Conservation (phyloP, 1,140 invertebrate species). For the Listronotus oregonensis region DNA sequence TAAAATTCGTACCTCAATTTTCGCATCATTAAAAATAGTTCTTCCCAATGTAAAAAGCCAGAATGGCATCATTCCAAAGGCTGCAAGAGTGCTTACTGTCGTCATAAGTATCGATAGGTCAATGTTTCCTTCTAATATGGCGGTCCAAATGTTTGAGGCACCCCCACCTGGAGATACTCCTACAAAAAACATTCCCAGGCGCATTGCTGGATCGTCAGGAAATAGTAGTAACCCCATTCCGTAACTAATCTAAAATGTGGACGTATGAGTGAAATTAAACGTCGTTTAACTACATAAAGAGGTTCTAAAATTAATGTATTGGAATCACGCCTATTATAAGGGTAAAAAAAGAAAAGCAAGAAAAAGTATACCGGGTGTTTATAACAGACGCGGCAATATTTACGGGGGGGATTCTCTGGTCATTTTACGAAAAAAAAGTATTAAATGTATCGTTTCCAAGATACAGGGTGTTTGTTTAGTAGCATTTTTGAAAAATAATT, state of each 20-base stretch:
- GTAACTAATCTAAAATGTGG: slow-evolving; percentile 70
- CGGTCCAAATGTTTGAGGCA: slow-evolving; percentile 93
- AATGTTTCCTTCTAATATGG: slow-evolving; percentile 84
- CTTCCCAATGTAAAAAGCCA: slow-evolving; percentile 93
- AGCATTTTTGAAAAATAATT: too few species aligned
- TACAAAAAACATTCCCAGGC: slow-evolving; percentile 88
- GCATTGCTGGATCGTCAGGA: slow-evolving; percentile 69
- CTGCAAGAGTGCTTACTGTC: slow-evolving; percentile 67
- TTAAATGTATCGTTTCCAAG: too few species aligned
- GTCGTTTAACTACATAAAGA: background rate
- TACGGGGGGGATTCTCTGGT: too few species aligned
- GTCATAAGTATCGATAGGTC: slow-evolving; percentile 93
- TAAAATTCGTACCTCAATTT: slow-evolving; percentile 13
- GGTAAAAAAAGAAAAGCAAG: too few species aligned
- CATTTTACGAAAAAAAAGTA: too few species aligned
- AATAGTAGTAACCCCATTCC: slow-evolving; percentile 75
- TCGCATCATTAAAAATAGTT: slow-evolving; percentile 64
- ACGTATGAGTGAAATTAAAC: slow-evolving; percentile 1
- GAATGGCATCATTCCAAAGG: slow-evolving; percentile 78
- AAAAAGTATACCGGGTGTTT: too few species aligned
- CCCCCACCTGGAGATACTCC: slow-evolving; percentile 90
- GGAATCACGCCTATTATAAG: background rate
- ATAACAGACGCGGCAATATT: too few species aligned
- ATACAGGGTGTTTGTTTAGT: too few species aligned
- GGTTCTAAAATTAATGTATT: background rate